Percentiles rank a stretch among this genome's conserved stretches.
Conservation (phyloP, 2,888 invertebrate species). For the Xanthia togata region DNA sequence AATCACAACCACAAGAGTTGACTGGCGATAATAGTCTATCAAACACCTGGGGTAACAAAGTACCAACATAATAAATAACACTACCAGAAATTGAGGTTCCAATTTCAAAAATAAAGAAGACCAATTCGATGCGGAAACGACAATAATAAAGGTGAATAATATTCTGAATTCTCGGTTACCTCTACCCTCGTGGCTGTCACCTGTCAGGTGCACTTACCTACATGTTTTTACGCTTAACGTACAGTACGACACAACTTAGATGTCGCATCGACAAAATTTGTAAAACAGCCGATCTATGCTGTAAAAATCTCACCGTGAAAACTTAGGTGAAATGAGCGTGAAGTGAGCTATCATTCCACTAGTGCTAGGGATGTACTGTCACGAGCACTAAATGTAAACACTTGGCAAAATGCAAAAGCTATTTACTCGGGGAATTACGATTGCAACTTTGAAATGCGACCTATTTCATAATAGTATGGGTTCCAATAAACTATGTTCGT, state of each 20-base stretch:
- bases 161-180: constrained; percentile 34
- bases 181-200: constrained; percentile 44
- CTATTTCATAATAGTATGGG: too few relatives aligned
- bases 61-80: constrained; percentile 20
- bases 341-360: too few relatives aligned
- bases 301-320: too few relatives aligned
- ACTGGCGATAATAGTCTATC: not conserved
- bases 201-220: constrained; percentile 48
- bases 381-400: too few relatives aligned
- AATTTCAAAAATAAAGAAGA: constrained; percentile 28
- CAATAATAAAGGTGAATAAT: constrained; percentile 25
- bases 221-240: constrained; percentile 29
- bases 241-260: not conserved
- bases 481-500: too few relatives aligned
- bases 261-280: too few relatives aligned
- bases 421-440: too few relatives aligned
- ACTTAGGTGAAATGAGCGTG: too few relatives aligned
- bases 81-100: constrained; percentile 2
- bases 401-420: too few relatives aligned
- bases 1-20: not conserved
- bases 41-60: not conserved
- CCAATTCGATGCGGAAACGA: constrained; percentile 32
- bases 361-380: too few relatives aligned
- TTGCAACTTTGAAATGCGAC: too few relatives aligned
- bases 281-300: too few relatives aligned